Base-by-base conservation (phyloP, 2,113 vertebrate species). In the Pseudopipra pipra region DNA sequence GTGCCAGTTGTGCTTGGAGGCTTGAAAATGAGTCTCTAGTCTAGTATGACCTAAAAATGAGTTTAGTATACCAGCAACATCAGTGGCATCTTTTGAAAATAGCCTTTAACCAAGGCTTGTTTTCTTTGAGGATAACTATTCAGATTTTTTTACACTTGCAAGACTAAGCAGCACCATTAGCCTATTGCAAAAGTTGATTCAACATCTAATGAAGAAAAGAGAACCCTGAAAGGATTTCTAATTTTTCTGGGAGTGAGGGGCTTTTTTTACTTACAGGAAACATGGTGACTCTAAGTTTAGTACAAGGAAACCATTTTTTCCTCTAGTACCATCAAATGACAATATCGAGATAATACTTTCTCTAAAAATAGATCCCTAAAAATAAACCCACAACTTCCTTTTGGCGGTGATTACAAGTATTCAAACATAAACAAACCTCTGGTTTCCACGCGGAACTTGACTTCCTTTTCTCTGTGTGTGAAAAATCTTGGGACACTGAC, bases 321-420 rank as follows among this genome's bases (percentile, higher is more conserved):
- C 72, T 58, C 46, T 41, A 80, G 46, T 95, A 90, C 65, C 52
- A 70, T 85, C 59, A 93, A 86, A 89, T 73, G 81, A 80, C 78
- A 91, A 76, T 93, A 85, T 76, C 91, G 85, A 93, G 87, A 95
- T 96, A 96, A 77, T 74, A 28, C 65, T 78, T 74, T 86, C 7
- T 39, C 63, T 95, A 94, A 90, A 96, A 96, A 91, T 95, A 93
- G 88, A 88, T 85, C 24, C 76, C 72, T 90, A 75, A 77, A 95
- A 96, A 96, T 96, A 97, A 93, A 81, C 39, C 46, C 24, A 39
- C 75, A 63, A 61, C 90, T 97, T 97, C 95, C 92, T 93, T 90
- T 81, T 94, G 61, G 75, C 55, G 10, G 54, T 75, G 88, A 88
- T 84, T 80, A 23, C 51, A 81, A 87, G 44, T 68, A 76, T 27